Conservation (phyloP, 1,140 invertebrate genomes). For the Potamilus streckersoni region DNA sequence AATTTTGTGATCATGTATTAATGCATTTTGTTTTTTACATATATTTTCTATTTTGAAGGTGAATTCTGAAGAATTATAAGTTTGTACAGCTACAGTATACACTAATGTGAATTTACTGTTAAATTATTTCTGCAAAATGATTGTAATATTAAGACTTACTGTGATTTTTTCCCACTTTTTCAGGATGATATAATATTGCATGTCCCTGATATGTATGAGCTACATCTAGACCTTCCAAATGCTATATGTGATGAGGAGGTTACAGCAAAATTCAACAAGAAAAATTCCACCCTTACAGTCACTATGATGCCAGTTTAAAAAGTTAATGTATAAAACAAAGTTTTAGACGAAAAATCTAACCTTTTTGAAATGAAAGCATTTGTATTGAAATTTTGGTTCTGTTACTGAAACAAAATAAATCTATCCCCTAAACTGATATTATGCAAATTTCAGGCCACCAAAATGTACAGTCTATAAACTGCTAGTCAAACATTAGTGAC, state of each 20-base stretch:
- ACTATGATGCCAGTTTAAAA: conserved; percentile 39
- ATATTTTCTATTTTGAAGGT: not conserved
- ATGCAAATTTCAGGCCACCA: too few relatives aligned
- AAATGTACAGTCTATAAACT: too few relatives aligned
- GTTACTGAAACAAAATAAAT: too few relatives aligned
- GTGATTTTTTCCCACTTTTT: conserved; percentile 2
- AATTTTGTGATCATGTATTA: too few relatives aligned
- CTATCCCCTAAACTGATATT: too few relatives aligned
- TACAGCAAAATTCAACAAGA: conserved; percentile 51
- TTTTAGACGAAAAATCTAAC: too few relatives aligned
- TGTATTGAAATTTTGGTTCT: too few relatives aligned
- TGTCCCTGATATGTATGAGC: conserved; percentile 39
- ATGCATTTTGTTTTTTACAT: not conserved
- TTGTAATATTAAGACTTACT: not conserved
- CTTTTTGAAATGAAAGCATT: too few relatives aligned
- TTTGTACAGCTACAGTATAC: not conserved
- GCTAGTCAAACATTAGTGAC: too few relatives aligned
- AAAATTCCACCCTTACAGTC: conserved; percentile 37
- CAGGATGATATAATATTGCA: conserved; percentile 49
- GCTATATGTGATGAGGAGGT: conserved; percentile 38
- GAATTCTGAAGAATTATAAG: not conserved
- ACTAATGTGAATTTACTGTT: not conserved
- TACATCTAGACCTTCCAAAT: conserved; percentile 39
- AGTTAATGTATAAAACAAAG: not conserved
- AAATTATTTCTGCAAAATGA: not conserved